Evolutionary conservation across 2,888 invertebrate genomes (phyloP).

Genomic region (Trileptium ribeirensis): DNA sequence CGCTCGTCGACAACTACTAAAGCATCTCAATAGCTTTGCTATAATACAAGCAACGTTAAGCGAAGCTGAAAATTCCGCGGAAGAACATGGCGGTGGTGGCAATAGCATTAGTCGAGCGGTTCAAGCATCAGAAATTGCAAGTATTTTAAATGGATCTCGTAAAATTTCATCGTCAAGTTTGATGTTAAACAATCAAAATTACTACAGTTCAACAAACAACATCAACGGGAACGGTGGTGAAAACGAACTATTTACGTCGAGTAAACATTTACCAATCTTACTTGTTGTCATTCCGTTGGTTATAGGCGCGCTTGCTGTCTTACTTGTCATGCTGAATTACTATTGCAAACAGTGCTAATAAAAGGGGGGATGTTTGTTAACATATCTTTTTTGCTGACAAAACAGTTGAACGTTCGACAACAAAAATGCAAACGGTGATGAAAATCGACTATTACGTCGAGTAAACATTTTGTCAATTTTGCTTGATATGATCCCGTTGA

Average conservation of each 20-base stretch:
- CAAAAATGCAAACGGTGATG: no score
- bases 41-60: not conserved
- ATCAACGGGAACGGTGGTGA: not conserved
- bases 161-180: not conserved
- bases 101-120: not conserved
- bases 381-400: no score
- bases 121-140: not conserved
- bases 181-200: no score
- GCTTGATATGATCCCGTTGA: no score
- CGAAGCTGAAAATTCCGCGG: not conserved
- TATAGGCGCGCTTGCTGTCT: slow-evolving; percentile 4
- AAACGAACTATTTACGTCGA: not conserved
- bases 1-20: not conserved
- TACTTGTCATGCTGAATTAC: slow-evolving; percentile 12
- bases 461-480: no score
- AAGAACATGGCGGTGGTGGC: not conserved
- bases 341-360: slow-evolving; percentile 14
- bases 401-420: no score
- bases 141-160: not conserved
- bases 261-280: slow-evolving; percentile 4
- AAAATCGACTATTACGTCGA: no score
- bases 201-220: not conserved
- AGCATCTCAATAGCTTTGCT: not conserved
- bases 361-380: no score
- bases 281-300: slow-evolving; percentile 4